Evolutionary conservation across 2,888 invertebrate species (phyloP), one percentile per base, ranked within the genome.

Genomic region (Caenorhabditis zanzibari): DNA sequence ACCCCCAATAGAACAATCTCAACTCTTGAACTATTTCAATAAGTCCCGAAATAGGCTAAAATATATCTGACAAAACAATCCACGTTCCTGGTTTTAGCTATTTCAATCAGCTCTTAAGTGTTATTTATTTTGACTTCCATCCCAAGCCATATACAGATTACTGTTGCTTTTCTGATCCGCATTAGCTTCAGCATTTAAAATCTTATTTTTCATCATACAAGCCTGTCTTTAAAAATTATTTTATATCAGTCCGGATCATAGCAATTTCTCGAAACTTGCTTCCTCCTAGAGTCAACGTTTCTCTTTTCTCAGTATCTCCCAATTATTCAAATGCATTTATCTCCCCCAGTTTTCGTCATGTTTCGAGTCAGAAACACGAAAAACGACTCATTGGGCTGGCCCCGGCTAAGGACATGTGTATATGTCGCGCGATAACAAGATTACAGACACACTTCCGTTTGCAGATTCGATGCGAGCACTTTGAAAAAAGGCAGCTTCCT

Each of bases 401-500:
- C 41, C 44, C 2, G 41, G 12, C 69, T 49, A 49, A 68, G 41
- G 54, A 41, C 56, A 41, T 38, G 35, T 44, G 74, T 64, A 56
- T 61, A 56, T 44, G 74, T 63, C 38, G 64, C 58, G 64, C 75
- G 58, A 75, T 75, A 75, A 75, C 75, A 26, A 75, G 75, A 75
- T 75, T 75, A 75, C 75, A 75, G 75, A 75, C 66, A 66, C 64
- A 74, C 74, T 74, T 74, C 74, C 74, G 61, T 61, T 73, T 61
- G 66, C 49, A 66, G 32, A 66, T 35, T 26, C 63, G 28, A 41
- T 6, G 22, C 28, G 22, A 64, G 52, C 66, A 66, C 66, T 66
- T 66, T 64, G 5, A n/a, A 16, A n/a, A n/a, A 10, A n/a, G n/a
- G 9, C 9, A 54, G 32, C 58, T 32, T 32, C n/a, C 26, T 63